These are phyloP conservation scores for Melanerpes formicivorus DNA, from an alignment of 2,113 vertebrate species.

Conservation along the genomic window DNA sequence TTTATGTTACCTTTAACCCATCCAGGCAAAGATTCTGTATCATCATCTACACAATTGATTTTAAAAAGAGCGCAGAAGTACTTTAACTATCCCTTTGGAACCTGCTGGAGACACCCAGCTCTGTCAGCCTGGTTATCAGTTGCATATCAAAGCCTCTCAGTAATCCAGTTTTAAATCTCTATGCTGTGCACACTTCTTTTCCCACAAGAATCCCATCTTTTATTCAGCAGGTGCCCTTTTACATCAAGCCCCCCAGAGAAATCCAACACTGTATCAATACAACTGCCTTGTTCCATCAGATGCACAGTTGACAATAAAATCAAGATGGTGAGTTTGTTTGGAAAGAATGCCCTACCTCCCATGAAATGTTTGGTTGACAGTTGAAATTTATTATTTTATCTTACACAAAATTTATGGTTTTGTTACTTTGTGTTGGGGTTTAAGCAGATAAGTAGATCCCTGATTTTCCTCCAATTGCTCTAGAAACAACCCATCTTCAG, in stretches of 20 bases:
- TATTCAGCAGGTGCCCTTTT: background rate
- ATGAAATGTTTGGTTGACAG: background rate
- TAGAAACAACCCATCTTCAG: background rate
- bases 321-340: background rate
- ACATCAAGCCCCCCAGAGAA: background rate
- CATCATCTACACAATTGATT: constrained; percentile 9
- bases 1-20: constrained; percentile 29
- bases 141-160: background rate
- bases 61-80: background rate
- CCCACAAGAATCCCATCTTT: background rate
- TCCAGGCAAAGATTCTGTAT: background rate
- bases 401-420: background rate
- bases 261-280: background rate
- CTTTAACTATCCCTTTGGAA: constrained; percentile 8
- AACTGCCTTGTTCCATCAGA: background rate
- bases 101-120: background rate
- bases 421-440: background rate
- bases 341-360: background rate
- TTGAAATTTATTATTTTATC: background rate
- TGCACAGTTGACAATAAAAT: background rate
- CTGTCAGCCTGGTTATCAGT: background rate
- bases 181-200: background rate
- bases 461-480: background rate
- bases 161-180: background rate
- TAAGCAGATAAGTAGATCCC: background rate